Conservation (phyloP, 1,140 invertebrate species). For the Steinernema feltiae region DNA sequence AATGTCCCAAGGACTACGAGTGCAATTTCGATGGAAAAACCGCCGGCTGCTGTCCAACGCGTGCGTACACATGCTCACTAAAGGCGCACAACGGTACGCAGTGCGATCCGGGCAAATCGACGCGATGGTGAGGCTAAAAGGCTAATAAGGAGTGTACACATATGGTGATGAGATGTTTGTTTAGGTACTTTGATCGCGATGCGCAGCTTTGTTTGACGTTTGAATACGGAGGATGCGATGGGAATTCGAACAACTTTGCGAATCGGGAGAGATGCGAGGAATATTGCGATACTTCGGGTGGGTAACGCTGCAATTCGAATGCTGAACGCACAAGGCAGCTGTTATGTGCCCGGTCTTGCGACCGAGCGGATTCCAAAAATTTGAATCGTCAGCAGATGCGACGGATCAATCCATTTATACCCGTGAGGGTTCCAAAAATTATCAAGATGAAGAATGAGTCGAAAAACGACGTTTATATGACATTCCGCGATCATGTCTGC, state of each 20-base stretch:
- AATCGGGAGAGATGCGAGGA: conserved; percentile 28
- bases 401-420: no score
- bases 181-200: conserved; percentile 28
- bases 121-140: conserved; percentile 27
- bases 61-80: conserved; percentile 31
- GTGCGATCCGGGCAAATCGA: conserved; percentile 25
- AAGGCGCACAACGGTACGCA: conserved; percentile 18
- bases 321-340: no score
- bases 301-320: neutral
- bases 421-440: no score
- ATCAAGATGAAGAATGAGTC: no score
- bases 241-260: conserved; percentile 34
- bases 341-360: no score
- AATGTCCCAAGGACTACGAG: conserved; percentile 40
- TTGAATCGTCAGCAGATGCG: no score
- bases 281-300: conserved; percentile 24
- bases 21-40: conserved; percentile 35
- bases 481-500: no score
- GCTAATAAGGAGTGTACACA: neutral
- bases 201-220: conserved; percentile 29
- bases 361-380: no score
- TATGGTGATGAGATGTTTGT: neutral
- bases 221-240: conserved; percentile 38
- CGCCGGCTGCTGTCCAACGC: conserved; percentile 33
- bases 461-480: no score